Evolutionary conservation across 2,113 vertebrate species (phyloP), one percentile per base, ranked within the genome.

Genomic region (Apodemus sylvaticus): DNA sequence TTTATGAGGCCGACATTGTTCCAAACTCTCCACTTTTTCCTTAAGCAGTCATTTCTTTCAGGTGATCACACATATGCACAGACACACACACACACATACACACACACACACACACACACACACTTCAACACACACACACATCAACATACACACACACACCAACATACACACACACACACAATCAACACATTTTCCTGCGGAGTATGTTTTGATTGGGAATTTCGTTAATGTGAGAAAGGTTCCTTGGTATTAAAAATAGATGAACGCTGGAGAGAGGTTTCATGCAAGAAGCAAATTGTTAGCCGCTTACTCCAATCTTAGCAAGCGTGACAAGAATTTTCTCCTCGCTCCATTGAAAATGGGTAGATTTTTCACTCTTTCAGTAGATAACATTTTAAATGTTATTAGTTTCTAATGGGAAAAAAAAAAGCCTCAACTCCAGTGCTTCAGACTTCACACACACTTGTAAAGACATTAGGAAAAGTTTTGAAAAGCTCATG

Each of bases 141-240:
- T n/a, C n/a, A n/a, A 42, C 42, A 89, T 29, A 62, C 16, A 29
- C 58, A 55, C 31, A 51, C 36, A 90, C 36, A 48, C 12, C 24
- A 24, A 39, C 17, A 39, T 66, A 42, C 74, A 90, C 26, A n/a
- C 19, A 24, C n/a, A 81, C 3, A 17, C 12, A 12, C 45, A 26
- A 68, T 48, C 39, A 62, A 81, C 16, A 74, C 22, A 39, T 36
- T 78, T 64, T 26, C 17, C 39, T 13, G 2, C 3, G 0, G 74
- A 93, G 60, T 60, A 31, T 77, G 48, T 79, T 95, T 93, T 53
- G 48, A 79, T 85, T 29, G n/a, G 24, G 85, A 58, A 96, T 90
- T 90, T 90, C 45, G 73, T 88, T 81, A 71, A 66, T 2, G 4
- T 76, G 66, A 88, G 31, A 77, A 73, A 94, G 66, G 94, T 1